Evolutionary conservation across 2,888 invertebrate genomes (phyloP).

Genomic region (Torymus aiolomorphi): DNA sequence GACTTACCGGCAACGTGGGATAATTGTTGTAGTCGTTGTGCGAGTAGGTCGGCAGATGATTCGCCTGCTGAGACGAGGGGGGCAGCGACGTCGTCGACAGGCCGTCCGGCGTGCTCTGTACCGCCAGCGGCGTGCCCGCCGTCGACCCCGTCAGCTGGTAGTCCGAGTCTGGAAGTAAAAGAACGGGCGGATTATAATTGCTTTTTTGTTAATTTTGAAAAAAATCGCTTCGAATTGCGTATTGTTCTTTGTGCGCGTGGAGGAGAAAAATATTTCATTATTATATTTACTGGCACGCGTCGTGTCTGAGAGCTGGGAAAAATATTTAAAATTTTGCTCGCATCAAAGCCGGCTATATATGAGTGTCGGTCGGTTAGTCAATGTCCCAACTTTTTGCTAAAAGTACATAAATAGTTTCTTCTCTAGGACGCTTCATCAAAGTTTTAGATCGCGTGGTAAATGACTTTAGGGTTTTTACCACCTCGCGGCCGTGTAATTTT

Average conservation of each 20-base stretch:
- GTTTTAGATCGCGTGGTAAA: constrained; percentile 25
- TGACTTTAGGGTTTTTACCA: constrained; percentile 25
- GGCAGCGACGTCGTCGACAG: constrained; percentile 70
- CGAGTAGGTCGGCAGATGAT: constrained; percentile 72
- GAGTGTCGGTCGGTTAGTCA: too few species aligned
- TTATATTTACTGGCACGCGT: too few species aligned
- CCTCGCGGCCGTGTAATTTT: constrained; percentile 10
- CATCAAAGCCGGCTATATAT: too few species aligned
- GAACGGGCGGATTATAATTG: too few species aligned
- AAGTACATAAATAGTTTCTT: constrained; percentile 22
- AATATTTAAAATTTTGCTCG: too few species aligned
- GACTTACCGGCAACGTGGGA: constrained; percentile 73
- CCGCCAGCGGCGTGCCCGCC: constrained; percentile 81
- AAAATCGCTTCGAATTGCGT: too few species aligned
- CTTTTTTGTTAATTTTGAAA: too few species aligned
- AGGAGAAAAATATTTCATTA: too few species aligned
- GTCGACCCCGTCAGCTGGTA: constrained; percentile 83
- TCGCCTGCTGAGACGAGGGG: constrained; percentile 61
- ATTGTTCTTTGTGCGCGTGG: too few species aligned
- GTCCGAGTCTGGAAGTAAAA: constrained; percentile 79
- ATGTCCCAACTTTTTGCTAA: neutral
- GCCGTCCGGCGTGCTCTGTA: constrained; percentile 74
- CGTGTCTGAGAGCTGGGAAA: too few species aligned
- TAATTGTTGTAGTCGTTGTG: constrained; percentile 74
- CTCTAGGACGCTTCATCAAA: constrained; percentile 18